phyloP scores from a whole-genome alignment of 2,797 vertebrate genomes.

The Hoplostethus mediterraneus region DNA sequence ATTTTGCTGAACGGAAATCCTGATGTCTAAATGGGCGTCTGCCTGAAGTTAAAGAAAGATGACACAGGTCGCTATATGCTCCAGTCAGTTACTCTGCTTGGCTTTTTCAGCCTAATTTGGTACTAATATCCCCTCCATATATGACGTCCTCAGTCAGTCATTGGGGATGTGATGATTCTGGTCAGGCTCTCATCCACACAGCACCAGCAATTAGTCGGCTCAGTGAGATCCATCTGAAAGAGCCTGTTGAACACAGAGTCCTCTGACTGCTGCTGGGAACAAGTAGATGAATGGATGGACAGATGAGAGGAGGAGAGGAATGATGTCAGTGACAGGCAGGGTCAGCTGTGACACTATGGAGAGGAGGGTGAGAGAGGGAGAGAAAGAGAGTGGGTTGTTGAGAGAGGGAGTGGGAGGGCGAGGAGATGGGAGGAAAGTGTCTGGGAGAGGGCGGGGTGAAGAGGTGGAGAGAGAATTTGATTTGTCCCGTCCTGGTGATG shows the following conservation, averaged over 20 bases:
- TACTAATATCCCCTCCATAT: constrained; percentile 23
- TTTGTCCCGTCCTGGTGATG: constrained; percentile 23
- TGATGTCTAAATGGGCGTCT: background rate
- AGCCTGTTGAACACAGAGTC: constrained; percentile 61
- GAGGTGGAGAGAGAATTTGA: background rate
- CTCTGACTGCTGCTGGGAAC: constrained; percentile 57
- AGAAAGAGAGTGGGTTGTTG: constrained; percentile 6
- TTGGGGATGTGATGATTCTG: background rate
- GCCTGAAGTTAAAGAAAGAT: background rate
- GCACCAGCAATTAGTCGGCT: constrained; percentile 6
- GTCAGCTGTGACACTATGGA: constrained; percentile 38
- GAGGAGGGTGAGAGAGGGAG: background rate
- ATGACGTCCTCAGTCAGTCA: constrained; percentile 22
- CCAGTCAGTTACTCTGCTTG: background rate
- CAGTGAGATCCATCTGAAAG: constrained; percentile 56
- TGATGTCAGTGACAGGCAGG: constrained; percentile 78
- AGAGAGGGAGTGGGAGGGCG: too few species aligned
- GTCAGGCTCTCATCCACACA: background rate
- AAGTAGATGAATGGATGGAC: constrained; percentile 59
- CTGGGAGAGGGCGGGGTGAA: too few species aligned
- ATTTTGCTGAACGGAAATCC: background rate
- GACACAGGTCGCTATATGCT: background rate
- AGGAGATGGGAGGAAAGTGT: too few species aligned
- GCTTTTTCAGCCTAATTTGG: constrained; percentile 28
- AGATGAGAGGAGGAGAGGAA: constrained; percentile 60